phyloP scores from a whole-genome alignment of 1,140 invertebrate species.

The Lepidurus couesii region DNA sequence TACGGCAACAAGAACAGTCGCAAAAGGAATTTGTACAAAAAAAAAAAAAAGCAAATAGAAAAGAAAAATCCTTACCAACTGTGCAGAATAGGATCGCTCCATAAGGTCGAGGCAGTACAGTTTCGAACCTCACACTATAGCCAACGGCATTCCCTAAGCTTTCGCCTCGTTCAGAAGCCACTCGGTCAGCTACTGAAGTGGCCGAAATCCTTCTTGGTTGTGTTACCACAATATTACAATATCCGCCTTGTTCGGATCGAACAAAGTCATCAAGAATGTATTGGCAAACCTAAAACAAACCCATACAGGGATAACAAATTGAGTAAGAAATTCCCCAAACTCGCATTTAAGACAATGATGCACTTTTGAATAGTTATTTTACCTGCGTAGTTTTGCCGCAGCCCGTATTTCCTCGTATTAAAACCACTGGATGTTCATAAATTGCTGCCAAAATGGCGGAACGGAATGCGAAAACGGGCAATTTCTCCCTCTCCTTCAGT shows the following conservation, averaged over 20 bases:
- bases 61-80: constrained; percentile 53
- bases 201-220: constrained; percentile 92
- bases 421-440: constrained; percentile 76
- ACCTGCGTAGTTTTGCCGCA: constrained; percentile 72
- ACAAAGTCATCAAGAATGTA: constrained; percentile 95
- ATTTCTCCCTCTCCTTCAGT: constrained; percentile 57
- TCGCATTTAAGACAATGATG: neutral
- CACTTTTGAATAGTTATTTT: constrained; percentile 34
- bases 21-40: neutral
- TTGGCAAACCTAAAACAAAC: constrained; percentile 69
- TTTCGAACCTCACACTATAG: constrained; percentile 90
- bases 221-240: constrained; percentile 84
- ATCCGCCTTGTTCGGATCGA: constrained; percentile 69
- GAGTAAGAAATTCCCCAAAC: constrained; percentile 40
- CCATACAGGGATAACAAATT: neutral
- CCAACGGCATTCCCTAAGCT: constrained; percentile 62
- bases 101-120: constrained; percentile 79
- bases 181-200: constrained; percentile 85
- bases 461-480: constrained; percentile 71
- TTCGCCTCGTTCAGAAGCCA: constrained; percentile 80
- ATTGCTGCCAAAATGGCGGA: constrained; percentile 73
- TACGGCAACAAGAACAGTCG: neutral
- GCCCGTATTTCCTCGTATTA: constrained; percentile 90
- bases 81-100: constrained; percentile 93
- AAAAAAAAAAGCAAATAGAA: neutral